These are phyloP conservation scores for Vollenhovia emeryi DNA, from an alignment of 1,140 invertebrate species.

Conservation along the genomic window DNA sequence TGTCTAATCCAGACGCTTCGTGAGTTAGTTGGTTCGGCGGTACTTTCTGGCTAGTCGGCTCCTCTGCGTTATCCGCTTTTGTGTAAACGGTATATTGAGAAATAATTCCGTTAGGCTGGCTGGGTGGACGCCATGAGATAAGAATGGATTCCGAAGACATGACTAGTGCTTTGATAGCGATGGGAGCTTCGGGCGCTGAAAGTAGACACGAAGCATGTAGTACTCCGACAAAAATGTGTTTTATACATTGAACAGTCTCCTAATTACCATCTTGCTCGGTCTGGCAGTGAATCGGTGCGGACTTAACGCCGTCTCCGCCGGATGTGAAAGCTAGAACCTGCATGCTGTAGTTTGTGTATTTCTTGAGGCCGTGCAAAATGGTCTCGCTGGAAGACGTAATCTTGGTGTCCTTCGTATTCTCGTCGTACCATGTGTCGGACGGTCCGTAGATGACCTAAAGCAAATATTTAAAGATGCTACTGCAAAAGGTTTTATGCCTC, in stretches of 20 bases:
- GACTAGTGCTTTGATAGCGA: conserved; percentile 96
- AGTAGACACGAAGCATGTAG: conserved; percentile 17
- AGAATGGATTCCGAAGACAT: conserved; percentile 96
- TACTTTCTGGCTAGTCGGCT: conserved; percentile 90
- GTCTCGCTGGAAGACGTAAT: conserved; percentile 96
- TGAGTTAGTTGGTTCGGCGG: conserved; percentile 85
- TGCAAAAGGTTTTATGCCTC: not conserved
- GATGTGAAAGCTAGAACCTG: conserved; percentile 97
- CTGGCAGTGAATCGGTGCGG: conserved; percentile 95
- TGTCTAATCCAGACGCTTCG: conserved; percentile 93
- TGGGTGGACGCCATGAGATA: conserved; percentile 96
- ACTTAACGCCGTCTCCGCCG: conserved; percentile 97
- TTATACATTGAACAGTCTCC: not conserved
- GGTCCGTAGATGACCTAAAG: conserved; percentile 94
- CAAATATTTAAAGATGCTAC: conserved; percentile 26
- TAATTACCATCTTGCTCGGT: conserved; percentile 96
- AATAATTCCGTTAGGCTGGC: conserved; percentile 96
- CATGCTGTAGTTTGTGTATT: conserved; percentile 99
- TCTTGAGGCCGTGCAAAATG: conserved; percentile 95
- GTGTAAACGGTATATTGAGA: conserved; percentile 97
- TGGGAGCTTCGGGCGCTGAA: conserved; percentile 95
- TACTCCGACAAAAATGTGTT: not conserved
- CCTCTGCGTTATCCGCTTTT: conserved; percentile 90
- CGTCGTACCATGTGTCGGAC: conserved; percentile 96
- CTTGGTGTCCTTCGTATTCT: conserved; percentile 96